These are phyloP conservation scores for Drosophila buzzatii DNA, from an alignment of 2,888 invertebrate genomes.

Conservation along the genomic window DNA sequence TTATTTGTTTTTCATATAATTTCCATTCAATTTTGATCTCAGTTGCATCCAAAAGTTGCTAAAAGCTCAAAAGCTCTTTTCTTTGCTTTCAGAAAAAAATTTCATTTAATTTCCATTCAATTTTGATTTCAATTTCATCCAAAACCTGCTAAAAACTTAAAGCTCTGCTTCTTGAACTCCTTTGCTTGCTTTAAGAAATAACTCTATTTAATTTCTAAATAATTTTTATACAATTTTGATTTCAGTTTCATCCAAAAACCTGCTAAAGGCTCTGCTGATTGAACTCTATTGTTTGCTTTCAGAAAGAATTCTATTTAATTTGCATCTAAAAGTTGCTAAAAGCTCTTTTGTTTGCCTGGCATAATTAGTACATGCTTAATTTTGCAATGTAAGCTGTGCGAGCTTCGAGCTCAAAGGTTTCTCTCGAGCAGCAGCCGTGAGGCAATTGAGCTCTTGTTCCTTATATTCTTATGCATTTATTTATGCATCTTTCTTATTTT, in stretches of 20 bases:
- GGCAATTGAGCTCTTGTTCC: slow-evolving; percentile 47
- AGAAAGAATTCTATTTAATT: too few relatives aligned
- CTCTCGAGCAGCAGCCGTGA: slow-evolving; percentile 48
- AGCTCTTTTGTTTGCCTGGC: background rate
- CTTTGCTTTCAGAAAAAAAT: too few relatives aligned
- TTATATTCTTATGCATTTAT: slow-evolving; percentile 13
- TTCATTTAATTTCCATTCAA: too few relatives aligned
- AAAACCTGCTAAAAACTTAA: background rate
- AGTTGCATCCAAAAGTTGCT: background rate
- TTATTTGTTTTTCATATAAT: too few relatives aligned
- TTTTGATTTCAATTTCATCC: too few relatives aligned
- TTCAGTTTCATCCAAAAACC: too few relatives aligned
- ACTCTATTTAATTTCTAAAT: too few relatives aligned
- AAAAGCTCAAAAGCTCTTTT: too few relatives aligned
- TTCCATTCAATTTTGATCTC: too few relatives aligned
- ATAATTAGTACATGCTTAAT: background rate
- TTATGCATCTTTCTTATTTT: background rate
- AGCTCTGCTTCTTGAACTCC: slow-evolving; percentile 1
- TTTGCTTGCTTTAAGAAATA: too few relatives aligned
- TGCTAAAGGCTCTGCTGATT: background rate
- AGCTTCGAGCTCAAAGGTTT: slow-evolving; percentile 33
- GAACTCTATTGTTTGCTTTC: background rate
- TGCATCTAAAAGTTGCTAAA: too few relatives aligned
- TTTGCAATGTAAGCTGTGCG: background rate
- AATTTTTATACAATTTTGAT: too few relatives aligned